Base-by-base conservation (phyloP, 37 sponge, comb jelly and placozoan genomes). In the Tethya wilhelma region DNA sequence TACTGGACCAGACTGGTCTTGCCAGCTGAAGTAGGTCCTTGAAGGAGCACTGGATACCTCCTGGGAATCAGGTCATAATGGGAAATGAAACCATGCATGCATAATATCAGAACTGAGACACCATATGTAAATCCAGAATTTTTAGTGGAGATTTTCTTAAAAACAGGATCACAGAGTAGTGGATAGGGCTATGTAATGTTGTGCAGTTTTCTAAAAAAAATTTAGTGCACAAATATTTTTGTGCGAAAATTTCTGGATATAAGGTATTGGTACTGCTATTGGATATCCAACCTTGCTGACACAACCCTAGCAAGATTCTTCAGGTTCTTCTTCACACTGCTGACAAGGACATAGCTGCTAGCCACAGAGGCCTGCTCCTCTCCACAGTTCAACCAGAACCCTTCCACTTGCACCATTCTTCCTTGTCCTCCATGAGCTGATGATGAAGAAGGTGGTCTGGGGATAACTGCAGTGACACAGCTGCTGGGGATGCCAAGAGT, bases 1-100 rank as follows among this genome's bases (percentile, higher is more conserved):
- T 86, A 96, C 81, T 89, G 89, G 30, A 98, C 76, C 34, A 96
- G 44, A 43, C 97, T 96, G 69, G 99, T 98, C 67, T 98, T 98
- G 31, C 98, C 98, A 32, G 94, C 91, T 28, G 97, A 96, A 22
- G 99, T 98, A 2, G 94, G 96, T 0, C 99, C 99, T 79, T 98
- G 99, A 19, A 98, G 82, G 32, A 98, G 76, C 31, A 98, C 85
- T 29, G 99, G 99, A 62, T 90, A 89, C 0, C 70, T 64, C 31
- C 88, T 84, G 44, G 46, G 73, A 6, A 68, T 2, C 19, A 81
- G 41, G 53, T 49, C 9, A 49, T 28, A 58, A 58, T 58, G 59
- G 59, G n/a, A n/a, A n/a, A n/a, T n/a, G n/a, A n/a, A n/a, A n/a
- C n/a, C n/a, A n/a, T n/a, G n/a, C n/a, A n/a, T n/a, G n/a, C n/a